Percentiles rank a stretch among this genome's conserved stretches.
Conservation (phyloP, 2,113 vertebrate genomes). For the Trachemys scripta region DNA sequence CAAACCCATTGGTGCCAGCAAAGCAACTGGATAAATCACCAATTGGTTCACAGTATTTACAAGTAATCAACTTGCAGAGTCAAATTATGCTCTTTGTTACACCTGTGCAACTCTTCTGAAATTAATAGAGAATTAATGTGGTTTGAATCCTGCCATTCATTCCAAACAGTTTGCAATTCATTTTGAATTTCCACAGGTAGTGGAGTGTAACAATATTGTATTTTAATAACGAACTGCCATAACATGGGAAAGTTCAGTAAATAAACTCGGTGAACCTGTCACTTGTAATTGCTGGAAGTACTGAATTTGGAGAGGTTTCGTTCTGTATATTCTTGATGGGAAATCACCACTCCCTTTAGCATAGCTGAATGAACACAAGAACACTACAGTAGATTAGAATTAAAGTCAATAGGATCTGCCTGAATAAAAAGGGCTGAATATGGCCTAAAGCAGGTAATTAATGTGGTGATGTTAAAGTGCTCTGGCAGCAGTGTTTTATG, state of each 20-base stretch:
- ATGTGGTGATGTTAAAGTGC: slow-evolving; percentile 2
- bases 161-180: neutral
- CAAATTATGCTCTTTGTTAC: neutral
- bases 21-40: neutral
- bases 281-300: neutral
- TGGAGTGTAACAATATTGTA: neutral
- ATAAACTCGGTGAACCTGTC: neutral
- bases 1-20: accelerated
- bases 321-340: neutral
- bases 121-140: neutral
- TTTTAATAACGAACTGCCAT: neutral
- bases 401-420: slow-evolving; percentile 27
- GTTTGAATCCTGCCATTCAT: too few species aligned
- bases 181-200: neutral
- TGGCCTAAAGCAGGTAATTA: slow-evolving; percentile 55
- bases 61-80: neutral
- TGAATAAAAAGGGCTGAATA: neutral
- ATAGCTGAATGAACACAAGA: neutral
- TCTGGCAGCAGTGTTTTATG: neutral
- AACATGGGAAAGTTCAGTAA: neutral
- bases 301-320: neutral
- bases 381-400: accelerated
- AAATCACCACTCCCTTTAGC: neutral
- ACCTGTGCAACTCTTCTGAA: neutral
- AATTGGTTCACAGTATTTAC: neutral